A percentile compares a stretch with the other conserved stretches of the same genome.
phyloP scores from a whole-genome alignment of 2,113 vertebrate species.

The Rhagologus leucostigma region DNA sequence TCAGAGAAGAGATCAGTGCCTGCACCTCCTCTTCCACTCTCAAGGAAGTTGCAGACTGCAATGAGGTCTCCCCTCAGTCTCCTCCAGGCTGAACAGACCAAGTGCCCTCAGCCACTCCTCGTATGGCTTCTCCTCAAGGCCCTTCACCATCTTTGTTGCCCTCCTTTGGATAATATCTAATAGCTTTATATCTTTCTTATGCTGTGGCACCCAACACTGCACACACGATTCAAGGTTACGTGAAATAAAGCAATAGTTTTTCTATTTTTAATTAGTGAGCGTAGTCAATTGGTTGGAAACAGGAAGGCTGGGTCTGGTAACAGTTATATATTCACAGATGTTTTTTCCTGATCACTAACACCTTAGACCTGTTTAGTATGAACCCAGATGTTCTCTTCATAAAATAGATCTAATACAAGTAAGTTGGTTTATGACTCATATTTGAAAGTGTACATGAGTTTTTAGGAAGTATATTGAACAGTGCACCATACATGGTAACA shows the following conservation, averaged over 20 bases:
- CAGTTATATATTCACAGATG: background rate
- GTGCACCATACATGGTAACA: background rate
- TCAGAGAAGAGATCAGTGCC: background rate
- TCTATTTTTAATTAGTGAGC: background rate
- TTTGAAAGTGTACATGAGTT: background rate
- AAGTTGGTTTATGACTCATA: background rate
- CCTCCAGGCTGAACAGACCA: background rate
- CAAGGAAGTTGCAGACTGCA: background rate
- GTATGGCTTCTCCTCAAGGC: accelerated
- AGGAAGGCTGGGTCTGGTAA: background rate
- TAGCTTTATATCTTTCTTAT: background rate
- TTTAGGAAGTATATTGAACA: background rate
- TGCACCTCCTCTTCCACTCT: background rate
- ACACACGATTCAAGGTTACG: background rate
- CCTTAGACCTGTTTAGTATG: background rate
- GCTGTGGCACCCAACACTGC: background rate
- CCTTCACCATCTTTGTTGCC: background rate
- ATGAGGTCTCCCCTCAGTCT: background rate
- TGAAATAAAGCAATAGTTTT: background rate
- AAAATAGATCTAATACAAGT: background rate
- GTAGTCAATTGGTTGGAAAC: background rate
- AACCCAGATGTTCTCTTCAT: background rate
- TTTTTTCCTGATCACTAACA: background rate
- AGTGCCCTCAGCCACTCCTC: background rate
- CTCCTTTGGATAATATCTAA: background rate